Evolutionary conservation across 2,113 vertebrate genomes (phyloP), one percentile per base, ranked within the genome.

Genomic region (Spilogale gracilis): DNA sequence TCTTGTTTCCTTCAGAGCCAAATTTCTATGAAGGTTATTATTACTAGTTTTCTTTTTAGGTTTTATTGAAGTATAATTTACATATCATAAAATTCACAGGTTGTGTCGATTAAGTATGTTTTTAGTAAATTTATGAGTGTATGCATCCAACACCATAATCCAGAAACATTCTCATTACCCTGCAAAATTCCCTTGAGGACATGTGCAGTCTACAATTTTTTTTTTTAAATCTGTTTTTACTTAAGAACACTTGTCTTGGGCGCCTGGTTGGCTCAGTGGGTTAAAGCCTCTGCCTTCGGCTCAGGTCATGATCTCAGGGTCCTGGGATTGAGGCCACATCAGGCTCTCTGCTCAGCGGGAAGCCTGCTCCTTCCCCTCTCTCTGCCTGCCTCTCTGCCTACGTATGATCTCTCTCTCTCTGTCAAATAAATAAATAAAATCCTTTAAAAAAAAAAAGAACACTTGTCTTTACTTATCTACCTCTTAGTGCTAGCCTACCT

Each of bases 41-140:
- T n/a, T 16, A 63, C 56, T 93, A 84, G 84, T 89, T 88, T 88
- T 30, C 56, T 82, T 92, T 92, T 93, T 91, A 65, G 48, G 12
- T 17, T 95, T 83, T 84, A 45, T 94, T 78, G 18, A 58, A 17
- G 9, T 83, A 52, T 63, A 87, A 71, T 81, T 65, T 81, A 83
- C 56, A 65, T 50, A 60, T 56, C 71, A 94, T 67, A 90, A 54
- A 56, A 63, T 67, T 76, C 60, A 92, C 8, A n/a, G 18, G 82
- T 93, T 87, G 20, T 88, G 4, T 52, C 48, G 83, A 73, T 84
- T 91, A 45, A 78, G 2, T 88, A 73, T n/a, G 9, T 52, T 80
- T 87, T 61, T 60, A 87, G n/a, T 76, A 74, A 94, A 86, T 81
- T 85, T 87, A 65, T 83, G 80, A 56, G 43, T 18, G n/a, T 18